A percentile compares a stretch with the other conserved stretches of the same genome.
These are phyloP conservation scores for Metridium senile DNA, from an alignment of 92 coral and sea anemone species.

Conservation along the genomic window DNA sequence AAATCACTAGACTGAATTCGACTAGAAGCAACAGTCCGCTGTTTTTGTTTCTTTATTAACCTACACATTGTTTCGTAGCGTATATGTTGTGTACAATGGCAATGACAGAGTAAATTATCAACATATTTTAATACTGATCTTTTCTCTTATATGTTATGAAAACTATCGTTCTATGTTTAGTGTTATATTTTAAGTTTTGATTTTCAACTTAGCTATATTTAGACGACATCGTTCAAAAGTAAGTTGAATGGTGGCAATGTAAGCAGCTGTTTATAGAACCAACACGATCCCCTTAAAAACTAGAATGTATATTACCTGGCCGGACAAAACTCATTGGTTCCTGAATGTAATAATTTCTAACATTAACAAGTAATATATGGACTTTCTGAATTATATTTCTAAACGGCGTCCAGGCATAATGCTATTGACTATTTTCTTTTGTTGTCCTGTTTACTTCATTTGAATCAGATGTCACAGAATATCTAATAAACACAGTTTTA, in stretches of 20 bases:
- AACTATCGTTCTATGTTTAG: background rate
- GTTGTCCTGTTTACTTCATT: slow-evolving; percentile 7
- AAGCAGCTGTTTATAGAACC: background rate
- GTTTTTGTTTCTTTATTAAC: slow-evolving; percentile 13
- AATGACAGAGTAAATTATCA: background rate
- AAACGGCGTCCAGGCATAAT: slow-evolving; percentile 2
- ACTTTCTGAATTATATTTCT: background rate
- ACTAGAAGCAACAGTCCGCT: slow-evolving; percentile 19
- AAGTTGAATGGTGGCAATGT: slow-evolving; percentile 2
- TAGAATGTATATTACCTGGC: background rate
- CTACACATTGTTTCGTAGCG: slow-evolving; percentile 25
- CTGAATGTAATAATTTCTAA: background rate
- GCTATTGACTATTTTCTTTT: background rate
- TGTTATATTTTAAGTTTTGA: background rate
- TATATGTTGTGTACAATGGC: slow-evolving; percentile 21
- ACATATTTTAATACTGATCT: background rate
- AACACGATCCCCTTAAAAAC: background rate
- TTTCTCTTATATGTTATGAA: background rate
- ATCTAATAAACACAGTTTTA: background rate
- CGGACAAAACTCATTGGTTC: background rate
- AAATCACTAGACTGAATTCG: background rate
- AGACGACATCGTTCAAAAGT: background rate
- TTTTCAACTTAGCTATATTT: slow-evolving; percentile 7
- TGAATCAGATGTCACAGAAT: slow-evolving; percentile 14
- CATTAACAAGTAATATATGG: background rate